These are phyloP conservation scores for Meloidogyne exigua DNA, from an alignment of 1,140 invertebrate genomes.

Conservation along the genomic window DNA sequence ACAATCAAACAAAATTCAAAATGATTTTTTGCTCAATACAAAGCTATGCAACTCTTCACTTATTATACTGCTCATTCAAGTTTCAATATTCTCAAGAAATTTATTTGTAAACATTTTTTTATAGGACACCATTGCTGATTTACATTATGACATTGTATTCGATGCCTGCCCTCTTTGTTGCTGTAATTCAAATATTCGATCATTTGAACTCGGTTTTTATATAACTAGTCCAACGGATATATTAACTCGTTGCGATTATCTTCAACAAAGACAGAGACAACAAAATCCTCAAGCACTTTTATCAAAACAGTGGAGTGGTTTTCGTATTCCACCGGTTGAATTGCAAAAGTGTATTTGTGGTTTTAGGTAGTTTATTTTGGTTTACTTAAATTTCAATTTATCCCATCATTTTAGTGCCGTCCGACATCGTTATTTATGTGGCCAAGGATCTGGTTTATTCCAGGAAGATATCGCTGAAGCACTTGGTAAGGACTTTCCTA, in stretches of 20 bases:
- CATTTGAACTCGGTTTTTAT: constrained; percentile 45
- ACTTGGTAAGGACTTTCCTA: constrained; percentile 14
- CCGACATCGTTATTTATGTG: constrained; percentile 50
- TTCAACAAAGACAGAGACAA: constrained; percentile 34
- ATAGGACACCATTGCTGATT: constrained; percentile 45
- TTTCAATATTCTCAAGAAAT: not conserved
- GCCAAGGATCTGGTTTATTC: constrained; percentile 39
- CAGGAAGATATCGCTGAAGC: constrained; percentile 48
- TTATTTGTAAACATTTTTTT: not conserved
- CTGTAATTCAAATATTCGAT: constrained; percentile 50
- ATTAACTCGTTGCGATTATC: constrained; percentile 29
- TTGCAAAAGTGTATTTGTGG: constrained; percentile 35
- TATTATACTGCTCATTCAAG: constrained; percentile 2
- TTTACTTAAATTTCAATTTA: not conserved
- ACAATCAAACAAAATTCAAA: not conserved
- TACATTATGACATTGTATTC: constrained; percentile 50
- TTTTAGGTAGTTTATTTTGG: constrained; percentile 29
- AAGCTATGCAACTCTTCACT: not conserved
- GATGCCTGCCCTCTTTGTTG: constrained; percentile 53
- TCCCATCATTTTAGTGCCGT: constrained; percentile 39
- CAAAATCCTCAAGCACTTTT: constrained; percentile 24
- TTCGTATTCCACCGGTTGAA: constrained; percentile 15
- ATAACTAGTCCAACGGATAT: constrained; percentile 27
- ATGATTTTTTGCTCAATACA: not conserved
- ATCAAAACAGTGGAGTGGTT: constrained; percentile 34